Conservation (phyloP, 2,888 invertebrate species). For the Cataglyphis livida region DNA sequence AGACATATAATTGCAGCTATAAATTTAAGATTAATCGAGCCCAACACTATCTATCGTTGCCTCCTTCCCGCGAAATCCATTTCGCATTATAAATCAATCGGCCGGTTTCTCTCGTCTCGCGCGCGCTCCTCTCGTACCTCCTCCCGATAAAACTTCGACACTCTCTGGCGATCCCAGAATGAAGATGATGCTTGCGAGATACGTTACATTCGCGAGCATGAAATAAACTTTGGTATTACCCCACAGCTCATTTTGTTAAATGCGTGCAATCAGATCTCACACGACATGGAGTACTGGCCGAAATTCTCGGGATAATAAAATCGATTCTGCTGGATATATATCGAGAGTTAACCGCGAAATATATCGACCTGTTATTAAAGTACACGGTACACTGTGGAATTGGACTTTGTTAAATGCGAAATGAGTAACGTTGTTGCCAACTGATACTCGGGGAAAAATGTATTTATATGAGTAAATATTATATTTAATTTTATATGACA, state of each 20-base stretch:
- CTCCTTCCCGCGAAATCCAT: constrained; percentile 80
- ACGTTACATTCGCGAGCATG: constrained; percentile 61
- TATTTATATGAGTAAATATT: background rate
- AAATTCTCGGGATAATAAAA: constrained; percentile 59
- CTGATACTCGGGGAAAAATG: background rate
- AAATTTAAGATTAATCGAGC: constrained; percentile 82
- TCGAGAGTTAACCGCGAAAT: constrained; percentile 22
- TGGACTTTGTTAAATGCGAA: background rate
- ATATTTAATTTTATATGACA: background rate
- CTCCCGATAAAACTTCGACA: constrained; percentile 77
- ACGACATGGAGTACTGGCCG: constrained; percentile 31
- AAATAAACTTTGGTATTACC: constrained; percentile 44
- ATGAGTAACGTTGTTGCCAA: background rate
- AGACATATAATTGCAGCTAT: constrained; percentile 82
- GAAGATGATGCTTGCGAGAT: constrained; percentile 67
- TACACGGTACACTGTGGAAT: background rate
- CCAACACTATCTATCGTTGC: constrained; percentile 78
- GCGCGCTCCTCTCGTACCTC: constrained; percentile 67
- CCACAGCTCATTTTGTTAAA: constrained; percentile 51
- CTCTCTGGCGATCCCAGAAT: constrained; percentile 51
- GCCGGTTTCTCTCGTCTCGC: constrained; percentile 70
- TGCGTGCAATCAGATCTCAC: constrained; percentile 43
- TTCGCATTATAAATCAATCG: constrained; percentile 82
- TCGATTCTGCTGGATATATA: constrained; percentile 20
- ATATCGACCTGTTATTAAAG: constrained; percentile 21